Conservation (phyloP, 2,888 invertebrate species). For the Melanargia galathea region DNA sequence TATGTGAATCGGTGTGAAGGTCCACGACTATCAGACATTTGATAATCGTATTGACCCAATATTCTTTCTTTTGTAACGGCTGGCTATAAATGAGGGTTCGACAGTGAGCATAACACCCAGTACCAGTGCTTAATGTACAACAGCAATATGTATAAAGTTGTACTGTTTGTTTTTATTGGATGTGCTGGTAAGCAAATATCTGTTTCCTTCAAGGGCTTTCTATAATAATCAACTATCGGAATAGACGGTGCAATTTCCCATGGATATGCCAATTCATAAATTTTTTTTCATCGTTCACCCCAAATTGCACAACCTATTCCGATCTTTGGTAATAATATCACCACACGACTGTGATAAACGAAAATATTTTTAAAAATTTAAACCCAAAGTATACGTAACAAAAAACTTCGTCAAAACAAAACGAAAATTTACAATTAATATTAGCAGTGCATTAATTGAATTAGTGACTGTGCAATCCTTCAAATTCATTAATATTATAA, state of each 20-base stretch:
- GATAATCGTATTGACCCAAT: constrained; percentile 65
- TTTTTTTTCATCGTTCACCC: too few species aligned
- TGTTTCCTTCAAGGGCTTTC: neutral
- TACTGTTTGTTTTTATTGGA: constrained; percentile 47
- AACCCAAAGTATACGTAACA: too few species aligned
- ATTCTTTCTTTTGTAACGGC: constrained; percentile 61
- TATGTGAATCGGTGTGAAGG: constrained; percentile 66
- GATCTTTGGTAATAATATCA: neutral
- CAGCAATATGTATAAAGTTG: constrained; percentile 52
- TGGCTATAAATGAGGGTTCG: constrained; percentile 60
- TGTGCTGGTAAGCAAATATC: constrained; percentile 47
- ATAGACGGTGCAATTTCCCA: too few species aligned
- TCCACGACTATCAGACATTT: constrained; percentile 60
- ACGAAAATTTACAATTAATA: too few species aligned
- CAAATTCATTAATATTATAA: too few species aligned
- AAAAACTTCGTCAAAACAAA: too few species aligned
- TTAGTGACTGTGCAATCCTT: too few species aligned
- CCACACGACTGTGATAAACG: neutral
- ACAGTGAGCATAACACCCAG: constrained; percentile 29
- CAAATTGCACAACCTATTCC: too few species aligned
- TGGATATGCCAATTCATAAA: too few species aligned
- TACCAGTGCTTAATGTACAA: constrained; percentile 42
- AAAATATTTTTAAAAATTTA: neutral
- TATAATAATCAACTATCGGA: neutral
- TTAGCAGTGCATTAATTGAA: too few species aligned